Evolutionary conservation across 2,797 vertebrate genomes (phyloP), one percentile per base, ranked within the genome.

Genomic region (Microctenopoma lineatum): DNA sequence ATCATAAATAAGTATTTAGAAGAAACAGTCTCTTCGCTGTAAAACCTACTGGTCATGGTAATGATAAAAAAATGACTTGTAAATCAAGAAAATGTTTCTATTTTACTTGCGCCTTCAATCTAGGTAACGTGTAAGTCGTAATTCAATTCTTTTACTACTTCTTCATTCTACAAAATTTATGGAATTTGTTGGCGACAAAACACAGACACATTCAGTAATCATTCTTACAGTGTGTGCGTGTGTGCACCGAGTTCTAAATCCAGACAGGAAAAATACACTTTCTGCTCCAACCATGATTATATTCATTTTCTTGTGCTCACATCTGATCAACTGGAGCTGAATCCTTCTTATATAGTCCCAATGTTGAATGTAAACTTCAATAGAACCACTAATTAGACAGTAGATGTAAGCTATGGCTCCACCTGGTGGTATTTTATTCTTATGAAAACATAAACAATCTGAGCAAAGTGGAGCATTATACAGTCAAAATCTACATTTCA

Each of bases 381-480:
- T 36, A 60, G n/a, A 54, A 21, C 4, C 3, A 45, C 18, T 39
- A 61, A 75, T 75, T 62, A 56, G 1, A 12, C 32, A 11, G 5
- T 16, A 56, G 38, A 50, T 34, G 39, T 67, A 15, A 81, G 57
- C 72, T 87, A 68, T 89, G 72, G 80, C 84, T 57, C 90, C 90
- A 81, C 81, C 88, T 89, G 67, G 67, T 89, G 21, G 21, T 21
- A 21, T 21, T 21, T 21, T 21, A 21, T 21, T 21, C 21, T 2
- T 21, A 21, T 21, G 21, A 21, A 21, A 21, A 21, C 21, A 21
- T 21, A 21, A 21, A 21, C 21, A 21, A 21, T 21, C 21, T 21
- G 21, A 21, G 21, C 21, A 38, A 7, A 7, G 36, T 11, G 6
- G 10, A 38, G 36, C 9, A 38, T 12, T 38, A 38, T 10, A 21